Evolutionary conservation across 2,113 vertebrate genomes (phyloP).

Genomic region (Nipponia nippon): DNA sequence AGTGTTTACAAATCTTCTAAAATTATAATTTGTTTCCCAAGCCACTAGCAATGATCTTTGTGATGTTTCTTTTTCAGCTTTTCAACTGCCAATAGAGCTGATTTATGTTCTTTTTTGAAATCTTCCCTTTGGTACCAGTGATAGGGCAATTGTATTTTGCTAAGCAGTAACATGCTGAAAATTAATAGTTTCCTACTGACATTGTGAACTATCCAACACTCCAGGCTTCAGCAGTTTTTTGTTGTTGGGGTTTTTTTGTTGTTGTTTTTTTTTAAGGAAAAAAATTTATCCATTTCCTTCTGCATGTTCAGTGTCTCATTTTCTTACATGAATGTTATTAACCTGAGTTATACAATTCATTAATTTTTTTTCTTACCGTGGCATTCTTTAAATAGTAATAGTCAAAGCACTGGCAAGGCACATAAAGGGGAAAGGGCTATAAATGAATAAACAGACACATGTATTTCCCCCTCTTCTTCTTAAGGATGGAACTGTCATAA

Average conservation of each 20-base stretch:
- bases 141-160: slow-evolving; percentile 31
- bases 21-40: slow-evolving; percentile 58
- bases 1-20: slow-evolving; percentile 45
- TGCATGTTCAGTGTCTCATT: fast-evolving
- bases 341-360: neutral
- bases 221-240: neutral
- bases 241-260: fast-evolving
- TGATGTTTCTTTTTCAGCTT: slow-evolving; percentile 50
- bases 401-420: neutral
- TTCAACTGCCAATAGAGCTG: slow-evolving; percentile 33
- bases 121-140: neutral
- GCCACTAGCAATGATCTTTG: slow-evolving; percentile 11
- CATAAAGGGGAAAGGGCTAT: neutral
- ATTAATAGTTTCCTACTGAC: slow-evolving; percentile 41
- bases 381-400: neutral
- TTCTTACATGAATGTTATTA: neutral
- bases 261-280: neutral
- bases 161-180: slow-evolving; percentile 25
- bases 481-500: neutral
- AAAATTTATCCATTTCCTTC: neutral
- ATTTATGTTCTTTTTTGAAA: slow-evolving; percentile 36
- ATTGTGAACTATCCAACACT: neutral
- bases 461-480: neutral
- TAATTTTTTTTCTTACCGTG: neutral
- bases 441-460: neutral